Evolutionary conservation across 2,797 vertebrate genomes (phyloP).

Genomic region (Chloroceryle amazona): DNA sequence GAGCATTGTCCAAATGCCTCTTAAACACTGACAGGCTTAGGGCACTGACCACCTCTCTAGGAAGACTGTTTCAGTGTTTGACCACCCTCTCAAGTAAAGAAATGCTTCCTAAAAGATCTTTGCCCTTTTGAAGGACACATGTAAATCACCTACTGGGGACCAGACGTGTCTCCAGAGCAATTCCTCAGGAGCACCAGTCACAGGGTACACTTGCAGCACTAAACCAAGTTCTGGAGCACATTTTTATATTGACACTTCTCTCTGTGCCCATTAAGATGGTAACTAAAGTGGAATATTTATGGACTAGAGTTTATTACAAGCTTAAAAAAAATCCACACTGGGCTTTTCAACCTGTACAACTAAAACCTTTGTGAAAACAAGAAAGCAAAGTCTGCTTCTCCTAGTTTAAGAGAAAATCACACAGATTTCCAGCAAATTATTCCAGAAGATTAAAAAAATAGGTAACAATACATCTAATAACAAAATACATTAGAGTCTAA

Average conservation of each 20-base stretch:
- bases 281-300: not conserved
- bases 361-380: not conserved
- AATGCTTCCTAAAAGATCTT: not conserved
- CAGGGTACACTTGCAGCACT: fast-evolving
- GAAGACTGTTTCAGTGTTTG: not conserved
- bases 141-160: not conserved
- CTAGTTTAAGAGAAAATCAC: not conserved
- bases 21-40: not conserved
- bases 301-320: not conserved
- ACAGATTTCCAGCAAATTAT: not conserved
- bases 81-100: not conserved
- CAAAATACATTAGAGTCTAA: not conserved
- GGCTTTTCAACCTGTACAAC: not conserved
- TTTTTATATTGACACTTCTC: not conserved
- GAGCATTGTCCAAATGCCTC: not conserved
- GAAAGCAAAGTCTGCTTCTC: not conserved
- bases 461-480: not conserved
- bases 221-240: not conserved
- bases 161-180: not conserved
- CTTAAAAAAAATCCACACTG: not conserved
- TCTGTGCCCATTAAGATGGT: not conserved
- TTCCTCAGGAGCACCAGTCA: not conserved
- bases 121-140: not conserved
- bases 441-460: not conserved
- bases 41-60: not conserved